Conservation (phyloP, 2,113 vertebrate species). For the Oryctolagus cuniculus region DNA sequence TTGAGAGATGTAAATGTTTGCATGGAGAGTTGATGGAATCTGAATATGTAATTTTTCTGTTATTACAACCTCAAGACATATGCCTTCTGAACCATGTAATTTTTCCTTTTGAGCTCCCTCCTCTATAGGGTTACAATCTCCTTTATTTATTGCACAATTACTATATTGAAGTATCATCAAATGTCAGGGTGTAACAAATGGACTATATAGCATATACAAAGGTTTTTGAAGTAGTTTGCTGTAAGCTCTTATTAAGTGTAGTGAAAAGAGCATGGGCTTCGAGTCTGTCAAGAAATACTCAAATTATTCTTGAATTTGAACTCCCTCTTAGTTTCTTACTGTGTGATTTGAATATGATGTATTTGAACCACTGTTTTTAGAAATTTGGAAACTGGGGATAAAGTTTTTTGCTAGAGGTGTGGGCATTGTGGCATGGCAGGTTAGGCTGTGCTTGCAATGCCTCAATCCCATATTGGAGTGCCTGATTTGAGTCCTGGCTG, state of each 20-base stretch:
- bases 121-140: not conserved
- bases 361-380: not conserved
- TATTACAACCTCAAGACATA: not conserved
- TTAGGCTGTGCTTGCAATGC: too few species aligned
- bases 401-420: not conserved
- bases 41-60: not conserved
- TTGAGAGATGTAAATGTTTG: not conserved
- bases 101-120: not conserved
- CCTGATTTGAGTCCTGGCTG: too few species aligned
- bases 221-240: not conserved
- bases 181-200: not conserved
- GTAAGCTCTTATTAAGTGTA: constrained; percentile 37
- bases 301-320: constrained; percentile 8
- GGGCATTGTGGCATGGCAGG: not conserved
- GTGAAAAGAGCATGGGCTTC: not conserved
- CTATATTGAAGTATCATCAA: not conserved
- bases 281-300: not conserved
- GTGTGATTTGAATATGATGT: constrained; percentile 23
- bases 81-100: not conserved
- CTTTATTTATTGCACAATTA: constrained; percentile 48
- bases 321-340: constrained; percentile 32
- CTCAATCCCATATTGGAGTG: too few species aligned
- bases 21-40: not conserved
- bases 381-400: constrained; percentile 31
- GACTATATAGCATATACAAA: not conserved